Conservation (phyloP, 2,888 invertebrate species). For the Teleiodes luculella region DNA sequence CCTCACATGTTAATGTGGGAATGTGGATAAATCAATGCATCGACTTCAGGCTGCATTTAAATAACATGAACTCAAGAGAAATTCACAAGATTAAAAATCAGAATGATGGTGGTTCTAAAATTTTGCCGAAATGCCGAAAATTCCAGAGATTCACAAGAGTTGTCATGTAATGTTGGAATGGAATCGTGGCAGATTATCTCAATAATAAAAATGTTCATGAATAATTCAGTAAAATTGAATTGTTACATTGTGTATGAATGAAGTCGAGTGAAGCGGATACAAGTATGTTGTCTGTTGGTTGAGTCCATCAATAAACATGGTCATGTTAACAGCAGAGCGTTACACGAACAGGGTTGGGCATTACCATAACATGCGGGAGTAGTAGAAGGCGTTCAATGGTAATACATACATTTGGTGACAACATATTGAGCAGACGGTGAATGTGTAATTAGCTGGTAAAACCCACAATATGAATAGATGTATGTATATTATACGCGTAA, state of each 20-base stretch:
- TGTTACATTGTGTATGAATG: conserved; percentile 10
- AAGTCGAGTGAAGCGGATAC: conserved; percentile 18
- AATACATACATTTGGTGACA: conserved; percentile 8
- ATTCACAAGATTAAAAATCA: too few relatives aligned
- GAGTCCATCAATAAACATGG: conserved; percentile 28
- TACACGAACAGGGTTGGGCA: conserved; percentile 1
- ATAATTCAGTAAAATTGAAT: conserved; percentile 9
- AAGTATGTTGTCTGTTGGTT: conserved; percentile 21
- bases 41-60: not conserved
- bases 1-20: conserved; percentile 18
- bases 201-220: conserved; percentile 6
- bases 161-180: not conserved
- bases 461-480: not conserved
- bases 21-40: conserved; percentile 1
- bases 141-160: not conserved
- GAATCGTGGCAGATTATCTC: not conserved
- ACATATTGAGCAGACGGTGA: not conserved
- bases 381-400: conserved; percentile 8
- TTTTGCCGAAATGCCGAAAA: too few relatives aligned
- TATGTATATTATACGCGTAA: not conserved
- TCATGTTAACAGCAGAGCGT: conserved; percentile 23
- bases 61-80: not conserved
- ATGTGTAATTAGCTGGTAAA: not conserved
- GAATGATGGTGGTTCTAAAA: too few relatives aligned
- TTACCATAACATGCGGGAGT: conserved; percentile 18